Conservation (phyloP, 2,113 vertebrate genomes). For the Mobula birostris region DNA sequence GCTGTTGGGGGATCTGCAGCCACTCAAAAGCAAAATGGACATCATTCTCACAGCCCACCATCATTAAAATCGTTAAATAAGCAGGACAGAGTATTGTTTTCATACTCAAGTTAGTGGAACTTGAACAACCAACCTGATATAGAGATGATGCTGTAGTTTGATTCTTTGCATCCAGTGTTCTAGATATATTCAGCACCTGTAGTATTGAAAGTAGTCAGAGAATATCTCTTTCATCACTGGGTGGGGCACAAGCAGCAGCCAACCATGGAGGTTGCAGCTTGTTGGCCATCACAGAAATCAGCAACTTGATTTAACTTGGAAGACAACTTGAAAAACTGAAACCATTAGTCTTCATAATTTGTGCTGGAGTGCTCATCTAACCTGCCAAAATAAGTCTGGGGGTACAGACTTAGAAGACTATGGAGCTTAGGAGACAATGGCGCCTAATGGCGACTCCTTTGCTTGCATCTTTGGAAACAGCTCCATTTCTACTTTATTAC, state of each 20-base stretch:
- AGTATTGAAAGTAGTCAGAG: neutral
- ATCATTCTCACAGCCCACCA: no score
- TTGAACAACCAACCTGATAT: no score
- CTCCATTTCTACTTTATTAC: no score
- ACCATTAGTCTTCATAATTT: neutral
- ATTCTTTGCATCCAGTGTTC: neutral
- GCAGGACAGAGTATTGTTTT: neutral
- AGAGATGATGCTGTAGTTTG: neutral
- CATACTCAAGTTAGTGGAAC: neutral
- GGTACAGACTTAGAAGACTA: neutral
- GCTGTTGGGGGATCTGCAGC: no score
- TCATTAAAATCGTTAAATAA: no score
- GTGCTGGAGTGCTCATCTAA: neutral
- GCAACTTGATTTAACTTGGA: neutral
- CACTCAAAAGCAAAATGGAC: no score
- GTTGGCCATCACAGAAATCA: neutral
- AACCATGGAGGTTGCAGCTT: neutral
- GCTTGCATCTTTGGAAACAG: no score
- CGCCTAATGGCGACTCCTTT: no score
- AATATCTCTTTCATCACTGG: neutral
- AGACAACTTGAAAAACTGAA: neutral
- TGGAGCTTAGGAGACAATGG: no score
- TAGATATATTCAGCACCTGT: no score
- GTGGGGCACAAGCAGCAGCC: neutral
- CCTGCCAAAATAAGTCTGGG: no score